Conservation (phyloP, 2,888 invertebrate species). For the Automeris io region DNA sequence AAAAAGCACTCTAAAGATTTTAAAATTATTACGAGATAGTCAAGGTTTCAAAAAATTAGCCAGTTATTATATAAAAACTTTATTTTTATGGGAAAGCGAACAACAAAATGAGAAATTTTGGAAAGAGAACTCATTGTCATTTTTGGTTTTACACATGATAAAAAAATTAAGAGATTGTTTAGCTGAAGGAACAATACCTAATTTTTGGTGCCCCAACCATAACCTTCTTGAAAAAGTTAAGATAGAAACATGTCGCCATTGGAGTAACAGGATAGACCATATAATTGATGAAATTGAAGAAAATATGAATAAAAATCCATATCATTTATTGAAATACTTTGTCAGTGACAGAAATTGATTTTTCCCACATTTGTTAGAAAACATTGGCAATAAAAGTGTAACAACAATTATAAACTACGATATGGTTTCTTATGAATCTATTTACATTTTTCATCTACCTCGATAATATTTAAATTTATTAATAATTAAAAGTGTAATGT, state of each 20-base stretch:
- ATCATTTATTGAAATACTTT: constrained; percentile 30
- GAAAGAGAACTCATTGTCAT: constrained; percentile 35
- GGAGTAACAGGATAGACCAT: constrained; percentile 36
- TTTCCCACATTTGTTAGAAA: too few relatives aligned
- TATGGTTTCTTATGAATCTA: neutral
- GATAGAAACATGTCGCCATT: constrained; percentile 36
- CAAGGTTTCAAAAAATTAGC: constrained; percentile 46
- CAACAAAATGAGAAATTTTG: constrained; percentile 32
- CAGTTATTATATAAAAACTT: constrained; percentile 53
- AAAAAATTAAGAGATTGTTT: constrained; percentile 36
- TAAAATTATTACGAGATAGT: constrained; percentile 44
- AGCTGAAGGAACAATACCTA: constrained; percentile 27
- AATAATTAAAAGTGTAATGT: too few relatives aligned
- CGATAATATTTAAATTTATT: too few relatives aligned
- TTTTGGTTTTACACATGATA: constrained; percentile 43
- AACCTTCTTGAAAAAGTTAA: constrained; percentile 45
- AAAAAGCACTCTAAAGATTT: constrained; percentile 40
- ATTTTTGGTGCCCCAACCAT: constrained; percentile 46
- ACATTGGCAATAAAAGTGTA: too few relatives aligned
- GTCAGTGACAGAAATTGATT: too few relatives aligned
- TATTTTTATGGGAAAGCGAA: constrained; percentile 47
- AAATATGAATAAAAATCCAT: constrained; percentile 25
- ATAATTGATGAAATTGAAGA: constrained; percentile 37
- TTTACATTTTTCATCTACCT: too few relatives aligned
- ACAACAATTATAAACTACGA: neutral